Base-by-base conservation (phyloP, 1,140 invertebrate genomes). In the Pseudomyrmex flavicornis region DNA sequence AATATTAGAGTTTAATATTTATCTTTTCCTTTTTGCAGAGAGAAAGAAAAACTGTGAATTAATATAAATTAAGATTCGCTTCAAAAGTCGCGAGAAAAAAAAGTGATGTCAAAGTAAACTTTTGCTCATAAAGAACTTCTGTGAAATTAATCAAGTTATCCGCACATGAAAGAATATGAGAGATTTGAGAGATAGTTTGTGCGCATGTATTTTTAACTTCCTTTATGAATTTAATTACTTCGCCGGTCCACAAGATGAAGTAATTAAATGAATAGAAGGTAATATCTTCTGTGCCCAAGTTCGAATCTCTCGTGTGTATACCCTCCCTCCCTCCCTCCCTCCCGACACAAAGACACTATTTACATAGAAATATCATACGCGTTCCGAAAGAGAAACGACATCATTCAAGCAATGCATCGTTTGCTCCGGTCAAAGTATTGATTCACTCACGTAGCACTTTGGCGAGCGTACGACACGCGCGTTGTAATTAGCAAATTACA, bases 401-500 rank as follows among this genome's bases (percentile, higher is more conserved):
- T 63, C 59, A 75, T 75, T 75, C 44, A 75, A 75, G 73, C 59
- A 26, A 50, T 22, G 59, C 59, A 59, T 73, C 70, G 70, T 65
- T 75, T 75, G 59, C 73, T 48, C 48, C 63, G 5, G 58, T 46
- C 46, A 65, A 44, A 75, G 73, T 75, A 75, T 75, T 75, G 73
- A 75, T 75, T 75, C 48, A 48, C 59, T 35, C 35, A 35, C 58
- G 73, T 75, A 22, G 59, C 58, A 75, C 59, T 75, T 75, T 75
- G 59, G 58, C 59, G 59, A 65, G 63, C 59, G 63, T 26, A 75
- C 44, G 20, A 75, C 73, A 46, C 59, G 44, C 44, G 58, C 73
- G 62, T 75, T 20, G 73, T 75, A 75, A 75, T 75, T 61, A 75
- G 73, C 73, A 75, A 75, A 75, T 75, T 75, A 75, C 63, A 75